Percentiles rank a stretch among this genome's conserved stretches.
Evolutionary conservation across 2,888 invertebrate genomes (phyloP).

Genomic region (Lypha dubia): DNA sequence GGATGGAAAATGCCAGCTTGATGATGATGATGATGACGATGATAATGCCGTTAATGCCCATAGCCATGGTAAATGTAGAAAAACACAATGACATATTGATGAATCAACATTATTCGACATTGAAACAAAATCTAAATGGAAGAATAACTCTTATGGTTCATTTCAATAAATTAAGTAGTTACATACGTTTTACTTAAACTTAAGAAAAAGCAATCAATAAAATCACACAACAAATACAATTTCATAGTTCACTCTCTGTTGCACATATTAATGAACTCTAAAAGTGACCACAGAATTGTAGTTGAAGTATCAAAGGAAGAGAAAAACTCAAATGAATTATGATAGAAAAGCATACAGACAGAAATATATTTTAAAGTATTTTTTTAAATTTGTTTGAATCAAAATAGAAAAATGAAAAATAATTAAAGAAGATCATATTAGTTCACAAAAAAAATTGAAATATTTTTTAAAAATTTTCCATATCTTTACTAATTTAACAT

Average conservation of each 20-base stretch:
- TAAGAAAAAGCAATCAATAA: conserved; percentile 47
- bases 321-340: too few species aligned
- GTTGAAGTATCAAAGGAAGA: too few species aligned
- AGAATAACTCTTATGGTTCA: neutral
- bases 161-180: conserved; percentile 34
- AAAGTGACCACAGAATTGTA: too few species aligned
- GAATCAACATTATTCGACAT: neutral
- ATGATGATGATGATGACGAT: neutral
- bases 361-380: too few species aligned
- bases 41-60: neutral
- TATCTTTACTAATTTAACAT: too few species aligned
- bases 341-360: too few species aligned
- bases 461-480: too few species aligned
- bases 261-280: conserved; percentile 8
- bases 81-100: conserved; percentile 28
- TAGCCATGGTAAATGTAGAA: neutral
- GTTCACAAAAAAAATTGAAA: too few species aligned
- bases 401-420: too few species aligned
- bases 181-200: conserved; percentile 39
- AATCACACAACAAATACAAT: conserved; percentile 3
- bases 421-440: too few species aligned
- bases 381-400: too few species aligned
- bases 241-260: neutral
- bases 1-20: neutral
- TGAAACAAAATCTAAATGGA: neutral